Evolutionary conservation across 2,888 invertebrate species (phyloP).

Genomic region (Hypomecis atomaria): DNA sequence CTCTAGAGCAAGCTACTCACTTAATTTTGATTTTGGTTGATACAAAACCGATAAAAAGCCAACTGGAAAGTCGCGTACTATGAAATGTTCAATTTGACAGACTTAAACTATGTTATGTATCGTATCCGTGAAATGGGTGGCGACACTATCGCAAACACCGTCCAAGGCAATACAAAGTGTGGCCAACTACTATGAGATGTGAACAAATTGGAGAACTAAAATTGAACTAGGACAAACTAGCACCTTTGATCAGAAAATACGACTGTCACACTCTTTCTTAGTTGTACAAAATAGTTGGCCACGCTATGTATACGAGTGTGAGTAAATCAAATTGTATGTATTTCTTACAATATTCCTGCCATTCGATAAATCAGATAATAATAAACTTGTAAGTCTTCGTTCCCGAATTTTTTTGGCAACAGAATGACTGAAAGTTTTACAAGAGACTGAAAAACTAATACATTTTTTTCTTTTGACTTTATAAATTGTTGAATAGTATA

Average conservation of each 20-base stretch:
- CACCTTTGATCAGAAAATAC: not conserved
- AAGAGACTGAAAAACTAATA: conserved; percentile 60
- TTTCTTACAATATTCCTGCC: conserved; percentile 29
- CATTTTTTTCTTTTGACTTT: conserved; percentile 1
- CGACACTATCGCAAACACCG: not conserved
- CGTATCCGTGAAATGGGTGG: not conserved
- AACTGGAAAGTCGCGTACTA: too few relatives aligned
- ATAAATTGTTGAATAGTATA: conserved; percentile 34
- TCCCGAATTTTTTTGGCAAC: conserved; percentile 74
- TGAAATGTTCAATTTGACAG: not conserved
- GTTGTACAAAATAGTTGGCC: not conserved
- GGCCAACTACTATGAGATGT: not conserved
- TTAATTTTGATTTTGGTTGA: too few relatives aligned
- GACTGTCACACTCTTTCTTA: not conserved
- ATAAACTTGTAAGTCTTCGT: conserved; percentile 66
- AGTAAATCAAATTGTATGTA: conserved; percentile 34
- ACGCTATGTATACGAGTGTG: conserved; percentile 23
- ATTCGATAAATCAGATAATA: conserved; percentile 41
- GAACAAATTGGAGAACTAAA: not conserved
- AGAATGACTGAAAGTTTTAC: conserved; percentile 63
- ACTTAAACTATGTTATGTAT: not conserved
- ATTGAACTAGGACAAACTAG: not conserved
- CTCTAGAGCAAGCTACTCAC: too few relatives aligned
- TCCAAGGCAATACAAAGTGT: not conserved
- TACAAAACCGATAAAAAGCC: too few relatives aligned